Percentiles rank a stretch among this genome's conserved stretches.
phyloP scores from a whole-genome alignment of 2,888 invertebrate genomes.

The Microdon myrmicae region DNA sequence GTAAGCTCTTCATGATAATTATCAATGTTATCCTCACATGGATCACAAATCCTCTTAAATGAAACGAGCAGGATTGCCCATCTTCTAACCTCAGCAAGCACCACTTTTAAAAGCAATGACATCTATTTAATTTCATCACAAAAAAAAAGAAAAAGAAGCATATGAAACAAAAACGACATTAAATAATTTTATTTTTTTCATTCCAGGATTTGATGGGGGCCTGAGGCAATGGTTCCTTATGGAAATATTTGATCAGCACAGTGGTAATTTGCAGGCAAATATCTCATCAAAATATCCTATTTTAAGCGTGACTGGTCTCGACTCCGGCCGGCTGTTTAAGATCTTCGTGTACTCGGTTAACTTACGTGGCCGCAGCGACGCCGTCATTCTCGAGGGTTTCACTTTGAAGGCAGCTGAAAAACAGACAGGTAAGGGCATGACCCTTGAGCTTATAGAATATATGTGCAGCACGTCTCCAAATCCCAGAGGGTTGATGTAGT shows the following conservation, averaged over 20 bases:
- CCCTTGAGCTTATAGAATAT: no score
- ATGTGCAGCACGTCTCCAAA: neutral
- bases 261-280: constrained; percentile 73
- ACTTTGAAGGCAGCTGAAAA: constrained; percentile 81
- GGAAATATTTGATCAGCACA: constrained; percentile 77
- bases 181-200: constrained; percentile 18
- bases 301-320: constrained; percentile 81
- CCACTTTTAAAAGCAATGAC: no score
- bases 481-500: constrained; percentile 3
- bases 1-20: no score
- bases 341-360: constrained; percentile 86
- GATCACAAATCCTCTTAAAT: no score
- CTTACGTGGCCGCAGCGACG: constrained; percentile 82
- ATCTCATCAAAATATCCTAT: constrained; percentile 76
- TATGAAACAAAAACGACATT: no score
- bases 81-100: no score
- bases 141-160: no score
- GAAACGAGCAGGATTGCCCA: no score
- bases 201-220: constrained; percentile 77
- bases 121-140: no score
- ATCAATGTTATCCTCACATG: no score
- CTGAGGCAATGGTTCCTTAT: constrained; percentile 77
- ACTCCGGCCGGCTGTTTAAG: constrained; percentile 80
- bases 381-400: constrained; percentile 76
- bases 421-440: constrained; percentile 74